Percentiles rank a stretch among this genome's conserved stretches.
Conservation (phyloP, 2,113 vertebrate genomes). For the Ciconia stormi region DNA sequence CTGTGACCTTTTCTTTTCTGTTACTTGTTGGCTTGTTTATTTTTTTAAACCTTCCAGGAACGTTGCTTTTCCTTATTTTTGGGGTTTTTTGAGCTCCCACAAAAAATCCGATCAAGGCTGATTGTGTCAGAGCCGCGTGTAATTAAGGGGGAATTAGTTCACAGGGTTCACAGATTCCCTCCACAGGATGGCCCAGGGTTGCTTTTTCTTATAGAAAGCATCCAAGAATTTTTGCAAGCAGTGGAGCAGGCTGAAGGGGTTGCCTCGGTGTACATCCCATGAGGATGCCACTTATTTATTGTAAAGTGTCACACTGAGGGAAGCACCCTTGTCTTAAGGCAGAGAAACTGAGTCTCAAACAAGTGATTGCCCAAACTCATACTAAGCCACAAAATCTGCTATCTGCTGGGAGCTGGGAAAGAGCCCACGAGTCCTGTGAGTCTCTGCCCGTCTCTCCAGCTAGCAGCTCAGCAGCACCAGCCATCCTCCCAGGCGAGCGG, state of each 20-base stretch:
- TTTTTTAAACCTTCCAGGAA: neutral
- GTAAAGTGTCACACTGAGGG: neutral
- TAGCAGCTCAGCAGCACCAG: neutral
- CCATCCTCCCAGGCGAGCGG: accelerated
- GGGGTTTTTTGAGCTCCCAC: neutral
- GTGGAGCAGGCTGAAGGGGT: neutral
- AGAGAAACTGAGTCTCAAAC: neutral
- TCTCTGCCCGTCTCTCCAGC: neutral
- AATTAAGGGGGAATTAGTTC: neutral
- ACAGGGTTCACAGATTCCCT: neutral
- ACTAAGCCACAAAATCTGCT: neutral
- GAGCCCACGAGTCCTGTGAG: accelerated
- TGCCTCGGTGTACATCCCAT: neutral
- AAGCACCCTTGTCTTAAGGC: neutral
- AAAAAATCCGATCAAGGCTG: neutral
- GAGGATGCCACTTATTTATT: neutral
- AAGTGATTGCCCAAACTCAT: accelerated
- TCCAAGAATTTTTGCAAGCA: neutral
- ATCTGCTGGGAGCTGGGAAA: neutral
- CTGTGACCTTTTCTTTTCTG: neutral
- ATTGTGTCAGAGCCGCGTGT: neutral
- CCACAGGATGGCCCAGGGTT: neutral
- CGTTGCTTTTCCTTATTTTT: neutral
- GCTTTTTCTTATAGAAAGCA: neutral
- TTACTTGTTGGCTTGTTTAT: neutral